A percentile compares a stretch with the other conserved stretches of the same genome.
phyloP scores from a whole-genome alignment of 2,888 invertebrate species.

The Caradrina kadenii region DNA sequence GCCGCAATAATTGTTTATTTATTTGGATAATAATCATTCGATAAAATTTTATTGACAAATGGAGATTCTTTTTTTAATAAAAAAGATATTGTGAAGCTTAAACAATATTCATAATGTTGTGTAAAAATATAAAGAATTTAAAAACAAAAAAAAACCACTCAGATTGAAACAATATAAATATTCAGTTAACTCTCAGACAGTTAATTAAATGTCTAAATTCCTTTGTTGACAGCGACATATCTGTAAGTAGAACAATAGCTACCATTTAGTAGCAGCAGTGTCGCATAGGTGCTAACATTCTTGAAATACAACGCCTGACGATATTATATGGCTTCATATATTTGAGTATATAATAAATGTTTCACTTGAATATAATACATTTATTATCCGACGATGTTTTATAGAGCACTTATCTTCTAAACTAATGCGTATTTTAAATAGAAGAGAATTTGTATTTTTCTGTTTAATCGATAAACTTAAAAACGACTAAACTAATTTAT shows the following conservation, averaged over 20 bases:
- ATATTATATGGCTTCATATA: conserved; percentile 34
- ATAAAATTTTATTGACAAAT: not conserved
- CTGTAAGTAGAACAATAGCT: conserved; percentile 64
- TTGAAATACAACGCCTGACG: conserved; percentile 57
- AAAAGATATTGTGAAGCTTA: not conserved
- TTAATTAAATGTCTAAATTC: conserved; percentile 12
- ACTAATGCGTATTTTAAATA: too few relatives aligned
- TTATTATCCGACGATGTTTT: not conserved
- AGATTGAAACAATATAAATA: not conserved
- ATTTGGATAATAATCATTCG: not conserved
- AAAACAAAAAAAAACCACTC: too few relatives aligned
- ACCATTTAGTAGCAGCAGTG: conserved; percentile 51
- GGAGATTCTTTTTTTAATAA: not conserved
- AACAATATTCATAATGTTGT: not conserved
- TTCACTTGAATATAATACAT: not conserved
- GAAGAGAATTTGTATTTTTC: too few relatives aligned
- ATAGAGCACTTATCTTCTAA: not conserved
- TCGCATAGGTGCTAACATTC: conserved; percentile 65
- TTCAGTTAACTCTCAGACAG: not conserved
- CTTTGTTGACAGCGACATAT: conserved; percentile 30
- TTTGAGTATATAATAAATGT: conserved; percentile 11
- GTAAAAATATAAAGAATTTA: not conserved
- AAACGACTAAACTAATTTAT: too few relatives aligned
- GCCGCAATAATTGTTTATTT: not conserved
- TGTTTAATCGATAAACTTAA: too few relatives aligned